Evolutionary conservation across 2,113 vertebrate genomes (phyloP), one percentile per base, ranked within the genome.

Genomic region (Tragelaphus imberbis): DNA sequence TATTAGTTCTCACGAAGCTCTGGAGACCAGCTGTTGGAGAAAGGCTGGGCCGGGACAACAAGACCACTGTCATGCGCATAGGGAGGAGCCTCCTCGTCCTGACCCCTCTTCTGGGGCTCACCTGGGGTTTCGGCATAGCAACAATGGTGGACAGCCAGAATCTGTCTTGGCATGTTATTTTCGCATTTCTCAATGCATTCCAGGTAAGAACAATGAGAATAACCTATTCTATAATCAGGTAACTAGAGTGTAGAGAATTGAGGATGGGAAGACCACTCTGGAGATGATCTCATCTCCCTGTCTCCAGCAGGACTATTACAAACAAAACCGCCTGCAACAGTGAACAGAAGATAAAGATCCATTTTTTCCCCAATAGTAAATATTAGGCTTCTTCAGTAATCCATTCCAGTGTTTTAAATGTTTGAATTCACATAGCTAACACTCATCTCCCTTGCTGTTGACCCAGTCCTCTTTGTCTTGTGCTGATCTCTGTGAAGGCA

Each of bases 71-170:
- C 17, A 27, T 98, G 36, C 98, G 99, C 61, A 91, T 99, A 53
- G 84, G 98, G 81, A 99, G 98, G 96, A 99, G 99, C 95, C 95
- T 99, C 40, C 97, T 98, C n/a, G 95, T 99, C 88, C 97, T 99
- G 94, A 99, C 98, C 13, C 99, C 99, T 40, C 97, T 99, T 84
- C 99, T 99, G 82, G 99, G 99, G 30, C 98, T 99, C 51, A 99
- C 99, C 28, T 99, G 99, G 99, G 97, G 98, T 90, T 98, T 99
- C 53, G 99, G 99, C 94, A 98, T 99, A 59, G 99, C 98, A 93
- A 99, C 98, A 2, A 98, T 99, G 97, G 40, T 56, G 2, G 27
- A 84, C 27, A 97, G 94, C 36, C 4, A 2, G 2, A 96, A 94
- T 2, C 2, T 0, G 2, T 98, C 94, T 80, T 97, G 99, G 94